Evolutionary conservation across 1,140 invertebrate genomes (phyloP).

Genomic region (Ceratosolen solmsi): DNA sequence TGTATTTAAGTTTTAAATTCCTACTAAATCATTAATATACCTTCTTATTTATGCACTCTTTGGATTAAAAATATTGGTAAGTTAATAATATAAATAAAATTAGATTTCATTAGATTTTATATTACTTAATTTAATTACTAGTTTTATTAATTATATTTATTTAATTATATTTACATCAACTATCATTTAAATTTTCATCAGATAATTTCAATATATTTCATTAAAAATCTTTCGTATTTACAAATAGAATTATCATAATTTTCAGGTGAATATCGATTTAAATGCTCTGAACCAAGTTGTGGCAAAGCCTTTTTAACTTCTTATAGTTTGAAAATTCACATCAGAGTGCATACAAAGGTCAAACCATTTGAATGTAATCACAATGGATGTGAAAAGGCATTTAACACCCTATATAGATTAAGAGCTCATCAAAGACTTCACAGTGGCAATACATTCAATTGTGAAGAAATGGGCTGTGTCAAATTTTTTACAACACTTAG

Average conservation of each 20-base stretch:
- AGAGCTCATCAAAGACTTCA: constrained; percentile 93
- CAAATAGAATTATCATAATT: constrained; percentile 53
- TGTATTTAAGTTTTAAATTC: neutral
- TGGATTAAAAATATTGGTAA: constrained; percentile 59
- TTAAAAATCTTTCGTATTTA: constrained; percentile 26
- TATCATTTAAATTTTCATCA: no score
- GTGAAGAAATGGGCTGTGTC: constrained; percentile 85
- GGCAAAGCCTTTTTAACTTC: constrained; percentile 95
- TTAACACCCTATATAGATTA: constrained; percentile 94
- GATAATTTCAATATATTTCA: constrained; percentile 13
- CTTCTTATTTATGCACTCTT: constrained; percentile 57
- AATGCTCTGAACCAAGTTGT: constrained; percentile 89
- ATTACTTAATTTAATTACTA: neutral
- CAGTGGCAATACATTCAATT: constrained; percentile 96
- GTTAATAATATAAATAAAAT: constrained; percentile 41
- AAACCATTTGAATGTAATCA: constrained; percentile 90
- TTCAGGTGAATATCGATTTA: constrained; percentile 94
- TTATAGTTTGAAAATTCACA: constrained; percentile 95
- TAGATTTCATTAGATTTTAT: neutral
- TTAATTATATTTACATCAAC: neutral
- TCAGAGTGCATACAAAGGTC: constrained; percentile 94
- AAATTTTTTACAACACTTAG: constrained; percentile 96
- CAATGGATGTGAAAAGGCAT: constrained; percentile 90
- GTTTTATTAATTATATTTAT: neutral
- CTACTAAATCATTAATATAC: constrained; percentile 32